Conservation (phyloP, 2,113 vertebrate genomes). For the Datnioides undecimradiatus region DNA sequence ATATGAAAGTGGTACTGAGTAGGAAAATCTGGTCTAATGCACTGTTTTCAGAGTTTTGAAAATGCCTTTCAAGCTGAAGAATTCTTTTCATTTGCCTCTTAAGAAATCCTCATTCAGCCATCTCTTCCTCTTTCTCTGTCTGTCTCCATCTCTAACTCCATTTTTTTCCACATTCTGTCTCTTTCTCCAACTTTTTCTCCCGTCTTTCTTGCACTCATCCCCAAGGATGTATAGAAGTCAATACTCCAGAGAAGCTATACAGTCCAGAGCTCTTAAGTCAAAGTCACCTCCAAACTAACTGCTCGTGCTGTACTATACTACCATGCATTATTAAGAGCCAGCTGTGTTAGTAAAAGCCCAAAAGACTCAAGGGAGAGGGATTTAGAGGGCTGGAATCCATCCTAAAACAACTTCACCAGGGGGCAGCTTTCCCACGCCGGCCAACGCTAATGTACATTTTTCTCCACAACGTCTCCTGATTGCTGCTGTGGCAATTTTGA, state of each 20-base stretch:
- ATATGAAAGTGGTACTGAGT: slow-evolving; percentile 57
- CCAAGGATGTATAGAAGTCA: slow-evolving; percentile 47
- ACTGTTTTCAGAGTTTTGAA: slow-evolving; percentile 48
- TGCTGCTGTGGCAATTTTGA: slow-evolving; percentile 28
- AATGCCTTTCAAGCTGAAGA: slow-evolving; percentile 44
- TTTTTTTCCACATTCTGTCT: not conserved
- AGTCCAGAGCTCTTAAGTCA: slow-evolving; percentile 61
- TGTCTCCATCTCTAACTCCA: slow-evolving; percentile 13
- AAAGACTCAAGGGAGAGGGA: slow-evolving; percentile 55
- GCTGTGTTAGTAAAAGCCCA: slow-evolving; percentile 56
- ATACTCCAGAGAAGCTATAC: slow-evolving; percentile 14
- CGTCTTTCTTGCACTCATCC: slow-evolving; percentile 18
- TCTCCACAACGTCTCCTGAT: slow-evolving; percentile 9
- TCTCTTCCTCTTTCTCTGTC: slow-evolving; percentile 8
- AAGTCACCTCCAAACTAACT: slow-evolving; percentile 71
- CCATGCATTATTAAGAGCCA: slow-evolving; percentile 64
- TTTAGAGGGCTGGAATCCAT: slow-evolving; percentile 57
- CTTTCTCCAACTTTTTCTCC: slow-evolving; percentile 8
- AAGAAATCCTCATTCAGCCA: slow-evolving; percentile 31
- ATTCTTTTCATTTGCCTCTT: slow-evolving; percentile 35
- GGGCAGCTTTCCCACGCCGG: slow-evolving; percentile 7
- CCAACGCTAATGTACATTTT: slow-evolving; percentile 6
- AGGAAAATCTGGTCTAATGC: slow-evolving; percentile 51
- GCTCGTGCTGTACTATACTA: slow-evolving; percentile 25
- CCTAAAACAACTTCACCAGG: slow-evolving; percentile 60